These are phyloP conservation scores for Melanerpes aurifrons DNA, from an alignment of 2,113 vertebrate species.

Conservation along the genomic window DNA sequence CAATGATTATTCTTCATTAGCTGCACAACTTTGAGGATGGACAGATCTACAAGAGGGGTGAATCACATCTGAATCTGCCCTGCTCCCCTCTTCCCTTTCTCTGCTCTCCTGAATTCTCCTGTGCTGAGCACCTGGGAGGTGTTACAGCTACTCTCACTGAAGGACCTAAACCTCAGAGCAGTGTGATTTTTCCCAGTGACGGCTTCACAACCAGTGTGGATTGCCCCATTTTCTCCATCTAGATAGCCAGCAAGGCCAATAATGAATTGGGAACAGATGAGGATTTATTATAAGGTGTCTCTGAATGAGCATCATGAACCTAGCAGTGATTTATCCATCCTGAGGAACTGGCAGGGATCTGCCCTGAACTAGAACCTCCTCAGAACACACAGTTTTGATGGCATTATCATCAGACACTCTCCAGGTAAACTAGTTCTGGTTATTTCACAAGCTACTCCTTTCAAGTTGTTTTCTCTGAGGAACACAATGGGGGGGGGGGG, in stretches of 20 bases:
- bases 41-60: not conserved
- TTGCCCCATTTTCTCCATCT: not conserved
- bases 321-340: not conserved
- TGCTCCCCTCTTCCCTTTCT: not conserved
- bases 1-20: not conserved
- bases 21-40: not conserved
- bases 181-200: not conserved
- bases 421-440: not conserved
- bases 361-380: not conserved
- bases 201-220: fast-evolving
- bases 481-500: not conserved
- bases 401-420: not conserved
- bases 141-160: not conserved
- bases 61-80: not conserved
- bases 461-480: not conserved
- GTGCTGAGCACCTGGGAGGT: not conserved
- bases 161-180: not conserved
- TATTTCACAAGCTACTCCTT: not conserved
- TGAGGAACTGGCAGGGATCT: not conserved
- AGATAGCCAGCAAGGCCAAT: not conserved
- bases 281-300: not conserved
- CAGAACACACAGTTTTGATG: not conserved
- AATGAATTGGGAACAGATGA: not conserved
- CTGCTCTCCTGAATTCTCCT: fast-evolving
- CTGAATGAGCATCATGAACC: not conserved